Evolutionary conservation across 2,113 vertebrate genomes (phyloP).

Genomic region (Cepphus grylle): DNA sequence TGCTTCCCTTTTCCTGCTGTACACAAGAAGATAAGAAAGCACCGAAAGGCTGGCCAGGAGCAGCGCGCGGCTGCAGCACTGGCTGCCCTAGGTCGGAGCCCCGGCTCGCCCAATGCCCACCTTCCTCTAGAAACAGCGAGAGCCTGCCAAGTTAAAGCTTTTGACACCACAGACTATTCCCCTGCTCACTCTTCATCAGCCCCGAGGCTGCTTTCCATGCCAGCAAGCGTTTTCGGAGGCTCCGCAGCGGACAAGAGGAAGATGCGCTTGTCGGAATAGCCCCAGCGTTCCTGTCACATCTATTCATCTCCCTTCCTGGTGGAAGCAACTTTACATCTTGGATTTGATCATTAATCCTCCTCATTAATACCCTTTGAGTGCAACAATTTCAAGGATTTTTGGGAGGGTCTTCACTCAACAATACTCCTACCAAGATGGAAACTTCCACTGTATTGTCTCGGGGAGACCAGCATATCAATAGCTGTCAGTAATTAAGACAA

Average conservation of each 20-base stretch:
- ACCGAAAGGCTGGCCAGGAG: neutral
- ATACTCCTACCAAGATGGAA: neutral
- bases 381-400: neutral
- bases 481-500: neutral
- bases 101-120: neutral
- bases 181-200: neutral
- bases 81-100: neutral
- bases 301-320: neutral
- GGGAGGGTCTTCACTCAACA: neutral
- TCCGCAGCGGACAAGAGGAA: neutral
- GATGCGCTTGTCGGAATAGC: neutral
- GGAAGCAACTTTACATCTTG: neutral
- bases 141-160: neutral
- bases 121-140: neutral
- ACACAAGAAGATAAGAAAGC: conserved; percentile 54
- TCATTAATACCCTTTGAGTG: neutral
- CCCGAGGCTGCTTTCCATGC: rapidly evolving
- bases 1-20: conserved; percentile 71
- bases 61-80: neutral
- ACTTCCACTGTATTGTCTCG: neutral
- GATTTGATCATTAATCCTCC: neutral
- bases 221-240: neutral
- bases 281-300: rapidly evolving
- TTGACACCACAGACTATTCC: neutral
- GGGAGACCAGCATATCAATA: neutral